A percentile compares a stretch with the other conserved stretches of the same genome.
phyloP scores from a whole-genome alignment of 2,113 vertebrate species.

The Dasyurus viverrinus region DNA sequence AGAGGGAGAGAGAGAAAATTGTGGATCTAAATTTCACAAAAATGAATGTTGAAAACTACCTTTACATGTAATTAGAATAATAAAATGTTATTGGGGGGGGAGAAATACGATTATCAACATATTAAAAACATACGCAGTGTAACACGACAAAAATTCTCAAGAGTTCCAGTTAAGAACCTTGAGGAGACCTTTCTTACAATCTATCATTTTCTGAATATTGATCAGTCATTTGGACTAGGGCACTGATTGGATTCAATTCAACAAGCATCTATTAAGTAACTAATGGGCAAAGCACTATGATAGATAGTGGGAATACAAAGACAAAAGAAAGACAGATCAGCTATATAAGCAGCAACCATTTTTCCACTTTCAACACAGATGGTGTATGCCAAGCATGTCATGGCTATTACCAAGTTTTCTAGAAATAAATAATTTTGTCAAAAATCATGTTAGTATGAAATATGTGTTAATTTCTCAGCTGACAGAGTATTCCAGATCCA shows the following conservation, averaged over 20 bases:
- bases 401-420: neutral
- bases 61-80: too few relatives aligned
- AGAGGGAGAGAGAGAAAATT: too few relatives aligned
- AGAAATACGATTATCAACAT: neutral
- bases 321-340: accelerated
- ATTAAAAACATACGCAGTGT: neutral
- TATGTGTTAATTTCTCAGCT: neutral
- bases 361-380: neutral
- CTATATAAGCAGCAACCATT: neutral
- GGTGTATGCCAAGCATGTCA: neutral
- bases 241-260: neutral
- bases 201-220: conserved; percentile 10
- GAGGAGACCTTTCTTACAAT: neutral
- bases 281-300: too few relatives aligned
- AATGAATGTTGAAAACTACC: too few relatives aligned
- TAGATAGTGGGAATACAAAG: neutral
- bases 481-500: neutral
- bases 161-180: neutral
- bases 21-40: too few relatives aligned
- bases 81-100: too few relatives aligned
- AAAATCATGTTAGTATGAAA: neutral
- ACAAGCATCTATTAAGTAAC: neutral
- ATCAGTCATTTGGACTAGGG: neutral
- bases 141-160: neutral
- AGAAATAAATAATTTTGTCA: neutral